Percentiles rank a stretch among this genome's conserved stretches.
phyloP scores from a whole-genome alignment of 2,797 vertebrate species.

The Leuciscus waleckii region DNA sequence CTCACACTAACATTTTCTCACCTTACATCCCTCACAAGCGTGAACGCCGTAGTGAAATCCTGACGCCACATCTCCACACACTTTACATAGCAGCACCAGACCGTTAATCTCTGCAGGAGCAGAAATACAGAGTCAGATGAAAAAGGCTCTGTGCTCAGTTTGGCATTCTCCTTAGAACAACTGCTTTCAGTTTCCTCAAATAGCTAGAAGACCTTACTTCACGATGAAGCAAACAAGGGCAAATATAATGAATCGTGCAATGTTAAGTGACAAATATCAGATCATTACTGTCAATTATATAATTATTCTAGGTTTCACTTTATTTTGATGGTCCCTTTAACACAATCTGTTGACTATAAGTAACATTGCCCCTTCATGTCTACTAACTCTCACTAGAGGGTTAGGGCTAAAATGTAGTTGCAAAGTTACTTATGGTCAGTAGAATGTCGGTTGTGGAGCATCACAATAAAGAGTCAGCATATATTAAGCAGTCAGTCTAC shows the following conservation, averaged over 20 bases:
- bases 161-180: conserved; percentile 8
- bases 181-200: background rate
- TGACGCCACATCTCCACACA: conserved; percentile 94
- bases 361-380: no score
- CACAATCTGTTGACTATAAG: no score
- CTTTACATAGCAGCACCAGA: conserved; percentile 96
- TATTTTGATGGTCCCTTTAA: no score
- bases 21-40: conserved; percentile 92
- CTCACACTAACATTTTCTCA: conserved; percentile 66
- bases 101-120: conserved; percentile 88
- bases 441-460: no score
- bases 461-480: no score
- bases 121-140: conserved; percentile 10
- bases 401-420: no score
- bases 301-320: background rate
- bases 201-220: background rate
- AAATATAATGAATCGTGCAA: background rate
- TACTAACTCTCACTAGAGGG: no score
- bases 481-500: no score
- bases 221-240: background rate
- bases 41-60: conserved; percentile 95
- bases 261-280: background rate
- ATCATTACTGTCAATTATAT: background rate
- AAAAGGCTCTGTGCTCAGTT: background rate
- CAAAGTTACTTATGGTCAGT: no score